These are phyloP conservation scores for Ramphastos sulfuratus DNA, from an alignment of 2,113 vertebrate species.

Conservation along the genomic window DNA sequence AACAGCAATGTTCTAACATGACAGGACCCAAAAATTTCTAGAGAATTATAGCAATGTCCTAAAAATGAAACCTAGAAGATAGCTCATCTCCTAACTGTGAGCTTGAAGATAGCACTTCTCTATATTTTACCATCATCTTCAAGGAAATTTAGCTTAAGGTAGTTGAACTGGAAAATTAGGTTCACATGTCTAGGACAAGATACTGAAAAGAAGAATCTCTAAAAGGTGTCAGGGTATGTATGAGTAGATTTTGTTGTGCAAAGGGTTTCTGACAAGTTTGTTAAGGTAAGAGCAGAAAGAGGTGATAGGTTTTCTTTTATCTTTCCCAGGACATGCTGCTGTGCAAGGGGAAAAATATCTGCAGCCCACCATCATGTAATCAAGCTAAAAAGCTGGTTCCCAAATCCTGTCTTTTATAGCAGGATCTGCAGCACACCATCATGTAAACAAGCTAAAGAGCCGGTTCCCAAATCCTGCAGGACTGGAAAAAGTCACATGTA, in stretches of 20 bases:
- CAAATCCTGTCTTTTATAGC: no score
- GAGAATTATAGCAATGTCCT: neutral
- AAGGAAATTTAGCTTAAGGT: neutral
- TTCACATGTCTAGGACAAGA: neutral
- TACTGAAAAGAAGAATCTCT: neutral
- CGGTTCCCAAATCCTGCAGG: neutral
- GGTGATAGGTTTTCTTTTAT: neutral
- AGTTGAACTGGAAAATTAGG: neutral
- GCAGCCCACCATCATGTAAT: no score
- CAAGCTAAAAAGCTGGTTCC: neutral
- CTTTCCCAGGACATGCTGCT: neutral
- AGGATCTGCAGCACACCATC: no score
- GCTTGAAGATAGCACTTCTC: neutral
- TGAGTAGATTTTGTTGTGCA: neutral
- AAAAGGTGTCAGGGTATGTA: neutral
- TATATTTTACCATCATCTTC: neutral
- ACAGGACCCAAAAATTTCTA: neutral
- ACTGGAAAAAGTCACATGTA: neutral
- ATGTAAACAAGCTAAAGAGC: neutral
- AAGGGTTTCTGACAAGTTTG: neutral
- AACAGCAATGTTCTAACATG: neutral
- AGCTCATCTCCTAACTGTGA: neutral
- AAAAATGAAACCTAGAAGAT: neutral
- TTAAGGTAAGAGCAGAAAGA: neutral
- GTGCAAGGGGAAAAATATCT: neutral